Evolutionary conservation across 2,888 invertebrate species (phyloP).

Genomic region (Sesamia inferens): DNA sequence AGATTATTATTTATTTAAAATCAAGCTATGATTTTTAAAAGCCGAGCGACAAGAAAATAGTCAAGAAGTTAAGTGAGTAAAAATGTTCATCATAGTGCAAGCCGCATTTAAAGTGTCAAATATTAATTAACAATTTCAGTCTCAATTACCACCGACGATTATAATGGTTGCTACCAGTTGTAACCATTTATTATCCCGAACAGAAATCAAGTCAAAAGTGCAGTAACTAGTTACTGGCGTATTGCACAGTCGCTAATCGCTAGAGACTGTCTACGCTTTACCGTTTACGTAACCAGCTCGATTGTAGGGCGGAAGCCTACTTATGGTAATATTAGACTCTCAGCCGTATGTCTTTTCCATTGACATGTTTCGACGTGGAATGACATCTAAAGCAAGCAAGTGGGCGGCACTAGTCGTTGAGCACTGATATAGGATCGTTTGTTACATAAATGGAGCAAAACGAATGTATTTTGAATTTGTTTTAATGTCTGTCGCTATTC

Average conservation of each 20-base stretch:
- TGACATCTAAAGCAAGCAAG: slow-evolving; percentile 47
- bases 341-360: slow-evolving; percentile 61
- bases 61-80: too few relatives aligned
- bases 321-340: slow-evolving; percentile 71
- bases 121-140: background rate
- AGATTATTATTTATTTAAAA: too few relatives aligned
- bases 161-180: slow-evolving; percentile 12
- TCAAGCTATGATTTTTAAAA: too few relatives aligned
- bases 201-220: slow-evolving; percentile 54
- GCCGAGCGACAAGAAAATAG: too few relatives aligned
- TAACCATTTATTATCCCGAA: slow-evolving; percentile 37
- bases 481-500: slow-evolving; percentile 38
- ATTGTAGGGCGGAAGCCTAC: slow-evolving; percentile 77
- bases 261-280: slow-evolving; percentile 56
- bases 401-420: slow-evolving; percentile 54
- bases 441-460: slow-evolving; percentile 68
- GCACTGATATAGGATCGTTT: slow-evolving; percentile 63
- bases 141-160: background rate
- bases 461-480: slow-evolving; percentile 46
- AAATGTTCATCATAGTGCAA: background rate
- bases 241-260: slow-evolving; percentile 63
- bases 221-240: slow-evolving; percentile 43
- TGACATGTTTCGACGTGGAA: slow-evolving; percentile 58
- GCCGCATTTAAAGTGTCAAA: background rate
- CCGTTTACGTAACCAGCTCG: slow-evolving; percentile 67